A percentile compares a stretch with the other conserved stretches of the same genome.
Conservation (phyloP, 2,888 invertebrate genomes). For the Epistrophe grossulariae region DNA sequence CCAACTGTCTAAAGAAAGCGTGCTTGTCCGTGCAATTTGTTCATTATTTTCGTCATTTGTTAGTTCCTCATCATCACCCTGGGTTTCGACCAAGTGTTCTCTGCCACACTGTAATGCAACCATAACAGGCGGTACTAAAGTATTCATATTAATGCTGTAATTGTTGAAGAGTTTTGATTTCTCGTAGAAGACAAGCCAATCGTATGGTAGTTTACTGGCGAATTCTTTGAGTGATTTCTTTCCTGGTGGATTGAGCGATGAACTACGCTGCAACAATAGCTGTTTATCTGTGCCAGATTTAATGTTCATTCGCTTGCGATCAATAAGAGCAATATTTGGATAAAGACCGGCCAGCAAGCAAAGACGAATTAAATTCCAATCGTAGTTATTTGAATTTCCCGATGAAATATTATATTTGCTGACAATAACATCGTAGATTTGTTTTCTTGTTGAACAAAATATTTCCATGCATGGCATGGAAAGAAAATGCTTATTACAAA, state of each 20-base stretch:
- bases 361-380: slow-evolving; percentile 95
- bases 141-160: slow-evolving; percentile 91
- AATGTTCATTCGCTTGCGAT: slow-evolving; percentile 86
- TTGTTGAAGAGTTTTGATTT: slow-evolving; percentile 89
- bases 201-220: slow-evolving; percentile 86
- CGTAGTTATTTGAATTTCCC: slow-evolving; percentile 85
- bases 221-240: slow-evolving; percentile 77
- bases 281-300: slow-evolving; percentile 87
- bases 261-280: slow-evolving; percentile 86
- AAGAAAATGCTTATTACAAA: slow-evolving; percentile 78
- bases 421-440: slow-evolving; percentile 92
- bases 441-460: slow-evolving; percentile 93
- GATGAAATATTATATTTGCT: slow-evolving; percentile 87
- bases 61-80: slow-evolving; percentile 39
- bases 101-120: slow-evolving; percentile 88
- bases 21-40: slow-evolving; percentile 80
- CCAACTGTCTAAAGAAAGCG: slow-evolving; percentile 90
- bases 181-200: slow-evolving; percentile 95
- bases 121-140: slow-evolving; percentile 91
- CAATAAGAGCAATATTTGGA: slow-evolving; percentile 92
- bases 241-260: slow-evolving; percentile 82
- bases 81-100: slow-evolving; percentile 64
- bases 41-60: slow-evolving; percentile 58
- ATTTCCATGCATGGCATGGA: slow-evolving; percentile 92
- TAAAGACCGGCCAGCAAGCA: slow-evolving; percentile 95